A percentile compares a stretch with the other conserved stretches of the same genome.
phyloP scores from a whole-genome alignment of 1,140 invertebrate species.

The Tachypleus tridentatus region DNA sequence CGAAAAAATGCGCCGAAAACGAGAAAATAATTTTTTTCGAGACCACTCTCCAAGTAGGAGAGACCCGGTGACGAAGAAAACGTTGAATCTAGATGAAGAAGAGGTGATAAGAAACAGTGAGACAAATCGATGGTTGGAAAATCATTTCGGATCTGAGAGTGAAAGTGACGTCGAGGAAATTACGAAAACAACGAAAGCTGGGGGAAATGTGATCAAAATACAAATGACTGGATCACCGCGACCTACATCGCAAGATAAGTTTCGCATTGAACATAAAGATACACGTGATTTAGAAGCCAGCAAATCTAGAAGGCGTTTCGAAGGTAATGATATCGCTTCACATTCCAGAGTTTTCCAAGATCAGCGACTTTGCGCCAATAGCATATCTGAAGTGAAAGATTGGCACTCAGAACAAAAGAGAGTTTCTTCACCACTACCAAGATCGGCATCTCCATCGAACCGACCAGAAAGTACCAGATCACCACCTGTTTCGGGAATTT shows the following conservation, averaged over 20 bases:
- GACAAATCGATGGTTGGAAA: constrained; percentile 79
- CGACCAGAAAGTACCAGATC: background rate
- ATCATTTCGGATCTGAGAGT: constrained; percentile 70
- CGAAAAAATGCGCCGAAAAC: constrained; percentile 46
- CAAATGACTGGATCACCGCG: constrained; percentile 3
- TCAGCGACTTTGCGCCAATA: too few species aligned
- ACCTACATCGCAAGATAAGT: background rate
- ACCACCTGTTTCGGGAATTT: background rate
- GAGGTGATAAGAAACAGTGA: constrained; percentile 73
- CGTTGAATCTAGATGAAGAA: constrained; percentile 69
- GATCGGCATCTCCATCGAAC: background rate
- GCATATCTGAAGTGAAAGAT: too few species aligned
- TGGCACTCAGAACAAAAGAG: too few species aligned
- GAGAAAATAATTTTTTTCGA: constrained; percentile 8
- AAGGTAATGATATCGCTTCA: too few species aligned
- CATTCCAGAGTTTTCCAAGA: too few species aligned
- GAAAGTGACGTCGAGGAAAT: background rate
- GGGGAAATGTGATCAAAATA: constrained; percentile 3
- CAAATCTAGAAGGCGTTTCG: too few species aligned
- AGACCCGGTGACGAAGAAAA: constrained; percentile 40
- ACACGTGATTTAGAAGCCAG: too few species aligned
- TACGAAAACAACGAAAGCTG: background rate
- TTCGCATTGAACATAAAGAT: background rate
- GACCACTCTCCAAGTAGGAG: constrained; percentile 1
- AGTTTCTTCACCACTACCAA: background rate